Conservation (phyloP, 2,888 invertebrate species). For the Chymomyza procnemis region DNA sequence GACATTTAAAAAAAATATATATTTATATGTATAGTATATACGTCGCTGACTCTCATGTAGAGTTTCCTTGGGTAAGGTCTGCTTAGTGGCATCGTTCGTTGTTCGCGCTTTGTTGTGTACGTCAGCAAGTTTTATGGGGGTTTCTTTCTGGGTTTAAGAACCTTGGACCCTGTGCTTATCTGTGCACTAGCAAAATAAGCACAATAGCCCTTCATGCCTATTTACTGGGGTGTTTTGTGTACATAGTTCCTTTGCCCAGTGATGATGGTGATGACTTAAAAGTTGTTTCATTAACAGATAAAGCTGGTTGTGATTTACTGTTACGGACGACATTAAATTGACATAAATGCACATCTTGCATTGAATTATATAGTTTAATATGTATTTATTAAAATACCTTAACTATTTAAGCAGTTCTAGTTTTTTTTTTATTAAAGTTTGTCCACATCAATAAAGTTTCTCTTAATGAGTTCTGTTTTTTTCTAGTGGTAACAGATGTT, state of each 20-base stretch:
- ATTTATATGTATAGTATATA: too few species aligned
- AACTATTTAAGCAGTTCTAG: not conserved
- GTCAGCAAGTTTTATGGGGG: constrained; percentile 65
- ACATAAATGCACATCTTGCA: not conserved
- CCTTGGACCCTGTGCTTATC: constrained; percentile 17
- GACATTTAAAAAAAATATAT: constrained; percentile 34
- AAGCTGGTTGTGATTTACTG: not conserved
- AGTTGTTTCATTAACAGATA: not conserved
- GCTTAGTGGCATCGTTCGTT: constrained; percentile 12
- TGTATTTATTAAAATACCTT: not conserved
- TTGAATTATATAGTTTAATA: not conserved
- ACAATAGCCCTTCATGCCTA: constrained; percentile 57
- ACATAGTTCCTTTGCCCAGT: not conserved
- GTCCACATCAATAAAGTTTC: not conserved
- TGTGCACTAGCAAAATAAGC: constrained; percentile 42
- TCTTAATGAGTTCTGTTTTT: constrained; percentile 15
- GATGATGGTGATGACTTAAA: not conserved
- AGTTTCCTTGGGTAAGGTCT: constrained; percentile 49
- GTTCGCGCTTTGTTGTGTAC: constrained; percentile 55
- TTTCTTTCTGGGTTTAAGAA: constrained; percentile 16
- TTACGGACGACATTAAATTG: not conserved
- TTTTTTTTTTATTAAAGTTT: too few species aligned
- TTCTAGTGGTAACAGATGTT: constrained; percentile 17
- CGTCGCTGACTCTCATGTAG: constrained; percentile 30
- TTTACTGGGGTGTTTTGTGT: constrained; percentile 38